Evolutionary conservation across 1,140 invertebrate genomes (phyloP), one percentile per base, ranked within the genome.

Genomic region (Ladona fulva): DNA sequence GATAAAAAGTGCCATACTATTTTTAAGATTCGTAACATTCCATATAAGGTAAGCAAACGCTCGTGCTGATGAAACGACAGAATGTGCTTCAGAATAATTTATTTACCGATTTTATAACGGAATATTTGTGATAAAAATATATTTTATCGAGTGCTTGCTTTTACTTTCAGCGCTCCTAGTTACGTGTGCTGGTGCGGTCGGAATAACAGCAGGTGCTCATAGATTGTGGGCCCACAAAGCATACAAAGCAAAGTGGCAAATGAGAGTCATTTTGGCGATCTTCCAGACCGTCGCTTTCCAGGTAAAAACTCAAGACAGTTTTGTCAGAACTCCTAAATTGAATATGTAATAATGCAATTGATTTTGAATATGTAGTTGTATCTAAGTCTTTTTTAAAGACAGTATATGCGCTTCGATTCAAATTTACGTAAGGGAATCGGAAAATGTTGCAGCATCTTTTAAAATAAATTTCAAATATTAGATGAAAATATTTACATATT

Each of bases 181-280:
- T 0, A 86, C 85, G 0, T 25, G 80, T 0, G 79, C 85, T 24
- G 86, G 87, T 0, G 93, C 86, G 0, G 80, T 93, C 77, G 93
- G 93, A 0, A 89, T 97, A 24, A 97, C 95, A 14, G 95, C 93
- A 0, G 96, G 96, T 11, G 93, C 93, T 3, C 96, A 97, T 82
- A 86, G 96, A 78, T 86, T 97, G 12, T 97, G 95, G 95, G 89
- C 94, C 0, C 96, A 98, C 84, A 87, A 91, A 80, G 86, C 93
- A 0, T 97, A 96, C 84, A 96, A 95, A 85, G 96, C 96, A 0
- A 91, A 89, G 79, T 89, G 92, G 86, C 95, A 92, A 0, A 83
- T 97, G 77, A 87, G 94, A 76, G 24, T 95, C 0, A 82, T 95
- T 59, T 84, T 97, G 0, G 91, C 91, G 80, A 74, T 94, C 16